Evolutionary conservation across 2,888 invertebrate genomes (phyloP).

Genomic region (Rotaria socialis): DNA sequence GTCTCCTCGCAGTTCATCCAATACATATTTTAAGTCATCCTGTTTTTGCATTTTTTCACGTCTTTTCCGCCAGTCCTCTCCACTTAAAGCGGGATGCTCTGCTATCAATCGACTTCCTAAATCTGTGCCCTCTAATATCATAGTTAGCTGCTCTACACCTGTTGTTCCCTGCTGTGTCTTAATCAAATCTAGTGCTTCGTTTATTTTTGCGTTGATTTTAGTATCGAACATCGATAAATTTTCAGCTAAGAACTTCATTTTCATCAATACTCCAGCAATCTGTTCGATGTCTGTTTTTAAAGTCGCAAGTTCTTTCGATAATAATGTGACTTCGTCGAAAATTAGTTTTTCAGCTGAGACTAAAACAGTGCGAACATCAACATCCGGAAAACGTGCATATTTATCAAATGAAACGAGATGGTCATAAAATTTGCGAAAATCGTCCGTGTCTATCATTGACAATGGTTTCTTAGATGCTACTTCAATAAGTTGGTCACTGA

Average conservation of each 20-base stretch:
- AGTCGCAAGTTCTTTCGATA: background rate
- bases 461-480: background rate
- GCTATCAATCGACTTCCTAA: background rate
- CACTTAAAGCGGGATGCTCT: background rate
- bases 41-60: background rate
- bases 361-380: background rate
- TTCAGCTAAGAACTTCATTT: constrained; percentile 7
- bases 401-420: background rate
- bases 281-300: accelerated
- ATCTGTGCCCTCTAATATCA: background rate
- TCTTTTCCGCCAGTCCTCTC: background rate
- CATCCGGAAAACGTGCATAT: background rate
- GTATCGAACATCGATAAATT: background rate
- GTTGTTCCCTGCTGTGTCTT: background rate
- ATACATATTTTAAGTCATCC: background rate
- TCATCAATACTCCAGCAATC: background rate
- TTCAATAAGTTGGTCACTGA: background rate
- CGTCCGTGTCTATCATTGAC: background rate
- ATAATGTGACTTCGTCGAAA: background rate
- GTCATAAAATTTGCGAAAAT: background rate
- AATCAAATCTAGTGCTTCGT: background rate
- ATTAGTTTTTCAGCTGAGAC: background rate
- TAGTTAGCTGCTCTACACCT: background rate
- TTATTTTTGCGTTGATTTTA: background rate
- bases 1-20: background rate